Conservation (phyloP, 92 coral and sea anemone genomes). For the Parazoanthus swiftii region DNA sequence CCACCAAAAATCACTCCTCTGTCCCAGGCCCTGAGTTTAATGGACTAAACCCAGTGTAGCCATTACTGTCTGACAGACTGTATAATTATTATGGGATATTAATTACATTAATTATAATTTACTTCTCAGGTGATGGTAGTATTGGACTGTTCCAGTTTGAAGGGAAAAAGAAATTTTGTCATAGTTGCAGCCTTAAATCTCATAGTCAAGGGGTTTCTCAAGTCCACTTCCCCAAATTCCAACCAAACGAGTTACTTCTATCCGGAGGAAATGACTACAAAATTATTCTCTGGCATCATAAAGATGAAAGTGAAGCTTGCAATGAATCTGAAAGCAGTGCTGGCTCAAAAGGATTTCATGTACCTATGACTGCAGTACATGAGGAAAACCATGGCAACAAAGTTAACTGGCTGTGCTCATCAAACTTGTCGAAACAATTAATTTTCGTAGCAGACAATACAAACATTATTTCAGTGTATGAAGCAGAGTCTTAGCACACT, state of each 20-base stretch:
- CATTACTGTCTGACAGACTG: background rate
- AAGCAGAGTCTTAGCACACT: constrained; percentile 30
- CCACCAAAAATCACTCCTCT: too few relatives aligned
- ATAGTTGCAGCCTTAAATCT: constrained; percentile 49
- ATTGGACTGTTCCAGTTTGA: constrained; percentile 81
- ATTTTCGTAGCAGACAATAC: constrained; percentile 85
- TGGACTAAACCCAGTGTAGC: too few relatives aligned
- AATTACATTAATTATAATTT: background rate
- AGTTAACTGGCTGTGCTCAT: constrained; percentile 83
- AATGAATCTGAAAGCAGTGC: constrained; percentile 15
- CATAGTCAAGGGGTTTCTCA: constrained; percentile 83
- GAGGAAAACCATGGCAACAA: constrained; percentile 76
- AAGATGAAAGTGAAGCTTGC: constrained; percentile 34
- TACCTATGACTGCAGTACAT: constrained; percentile 31
- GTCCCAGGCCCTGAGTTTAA: too few relatives aligned
- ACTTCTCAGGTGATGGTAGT: constrained; percentile 79
- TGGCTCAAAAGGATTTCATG: background rate
- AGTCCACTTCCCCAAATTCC: constrained; percentile 73
- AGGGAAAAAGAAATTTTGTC: constrained; percentile 80
- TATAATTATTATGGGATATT: background rate
- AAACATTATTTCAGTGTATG: constrained; percentile 75
- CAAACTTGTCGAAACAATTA: constrained; percentile 44
- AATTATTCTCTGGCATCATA: constrained; percentile 70
- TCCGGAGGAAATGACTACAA: constrained; percentile 94
- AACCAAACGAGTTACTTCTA: constrained; percentile 53